These are phyloP conservation scores for Seira ritae DNA, from an alignment of 2,888 invertebrate genomes.

Conservation along the genomic window DNA sequence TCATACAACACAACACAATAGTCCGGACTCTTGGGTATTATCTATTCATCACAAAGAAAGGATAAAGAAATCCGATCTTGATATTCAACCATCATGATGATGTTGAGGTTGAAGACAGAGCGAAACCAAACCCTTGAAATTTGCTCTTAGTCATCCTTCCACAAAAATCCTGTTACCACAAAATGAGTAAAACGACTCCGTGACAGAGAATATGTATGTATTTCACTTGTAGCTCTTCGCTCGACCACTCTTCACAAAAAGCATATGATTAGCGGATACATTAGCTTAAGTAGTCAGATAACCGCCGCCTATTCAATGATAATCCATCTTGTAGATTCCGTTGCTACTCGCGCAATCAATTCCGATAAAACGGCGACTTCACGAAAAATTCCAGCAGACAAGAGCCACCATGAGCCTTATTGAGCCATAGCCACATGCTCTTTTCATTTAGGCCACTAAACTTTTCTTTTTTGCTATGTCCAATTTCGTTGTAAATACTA, in stretches of 20 bases:
- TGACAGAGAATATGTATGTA: constrained; percentile 55
- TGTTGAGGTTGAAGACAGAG: neutral
- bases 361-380: too few relatives aligned
- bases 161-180: constrained; percentile 25
- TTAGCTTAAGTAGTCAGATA: constrained; percentile 9
- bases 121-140: constrained; percentile 18
- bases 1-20: too few relatives aligned
- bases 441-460: neutral
- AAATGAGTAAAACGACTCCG: constrained; percentile 36
- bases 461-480: neutral
- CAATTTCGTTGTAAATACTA: neutral
- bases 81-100: neutral
- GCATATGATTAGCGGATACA: neutral
- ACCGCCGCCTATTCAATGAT: neutral
- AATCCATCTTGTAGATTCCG: neutral
- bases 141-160: constrained; percentile 19
- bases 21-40: neutral
- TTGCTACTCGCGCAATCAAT: neutral
- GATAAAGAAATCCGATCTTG: constrained; percentile 19
- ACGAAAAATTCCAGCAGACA: neutral
- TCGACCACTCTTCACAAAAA: neutral
- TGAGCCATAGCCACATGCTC: neutral
- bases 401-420: too few relatives aligned
- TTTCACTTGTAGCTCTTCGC: constrained; percentile 21
- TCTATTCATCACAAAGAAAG: too few relatives aligned